Evolutionary conservation across 2,888 invertebrate species (phyloP), one percentile per base, ranked within the genome.

Genomic region (Cantharis rufa): DNA sequence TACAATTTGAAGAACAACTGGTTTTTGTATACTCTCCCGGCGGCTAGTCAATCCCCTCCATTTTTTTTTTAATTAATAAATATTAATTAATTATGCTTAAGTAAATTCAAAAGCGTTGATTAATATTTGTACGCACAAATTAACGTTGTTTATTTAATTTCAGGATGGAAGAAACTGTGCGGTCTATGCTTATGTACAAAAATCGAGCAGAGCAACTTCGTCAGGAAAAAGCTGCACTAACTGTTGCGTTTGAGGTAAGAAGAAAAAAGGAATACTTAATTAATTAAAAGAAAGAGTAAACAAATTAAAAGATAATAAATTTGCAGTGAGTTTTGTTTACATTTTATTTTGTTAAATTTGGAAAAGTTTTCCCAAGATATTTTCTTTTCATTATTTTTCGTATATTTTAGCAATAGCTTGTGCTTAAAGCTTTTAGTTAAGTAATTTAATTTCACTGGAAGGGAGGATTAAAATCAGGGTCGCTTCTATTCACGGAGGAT

Each of bases 151-250:
- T 84, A 85, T 86, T 80, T 92, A 3, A 16, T 66, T 80, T 69
- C 91, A 94, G 94, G 88, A 93, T 94, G 94, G 94, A 94, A 89
- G 94, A 94, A 88, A 92, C 93, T 80, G 93, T 94, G 82, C 92
- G 93, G 81, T 91, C 93, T 81, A 90, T 94, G 90, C 89, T 94
- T 86, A 93, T 93, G 84, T 93, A 93, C 89, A 94, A 94, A 87
- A 92, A 92, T 85, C 91, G 92, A 84, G 92, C 92, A 85, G 94
- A 94, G 86, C 93, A 93, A 90, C 88, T 94, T 89, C 93, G 93
- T 88, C 93, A 93, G 86, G 94, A 94, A 88, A 93, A 94, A 86
- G 91, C 91, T 79, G 91, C 93, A 28, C 88, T 94, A 80, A 92
- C 93, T 80, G 90, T 92, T 82, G 93, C 93, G 77, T 92, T 93